These are phyloP conservation scores for Camponotus floridanus DNA, from an alignment of 1,140 invertebrate species.

Conservation along the genomic window DNA sequence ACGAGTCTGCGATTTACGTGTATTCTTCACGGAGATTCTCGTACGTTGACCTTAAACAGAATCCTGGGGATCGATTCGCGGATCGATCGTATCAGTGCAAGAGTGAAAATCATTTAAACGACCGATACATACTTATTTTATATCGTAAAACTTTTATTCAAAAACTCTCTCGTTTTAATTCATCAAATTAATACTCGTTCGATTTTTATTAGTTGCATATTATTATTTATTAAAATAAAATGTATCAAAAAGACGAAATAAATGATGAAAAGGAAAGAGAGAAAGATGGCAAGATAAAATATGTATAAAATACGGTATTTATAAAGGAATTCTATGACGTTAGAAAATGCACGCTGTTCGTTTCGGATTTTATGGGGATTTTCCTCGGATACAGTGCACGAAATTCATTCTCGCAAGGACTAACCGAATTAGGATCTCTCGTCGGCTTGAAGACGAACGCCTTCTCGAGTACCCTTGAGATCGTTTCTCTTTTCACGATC, in stretches of 20 bases:
- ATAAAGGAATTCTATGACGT: background rate
- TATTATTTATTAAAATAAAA: too few relatives aligned
- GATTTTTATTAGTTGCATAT: too few relatives aligned
- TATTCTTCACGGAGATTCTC: slow-evolving; percentile 21
- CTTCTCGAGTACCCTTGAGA: background rate
- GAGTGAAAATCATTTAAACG: background rate
- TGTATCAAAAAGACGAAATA: too few relatives aligned
- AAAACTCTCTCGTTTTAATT: background rate
- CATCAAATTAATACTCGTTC: too few relatives aligned
- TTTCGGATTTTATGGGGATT: slow-evolving; percentile 32
- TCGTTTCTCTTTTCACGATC: slow-evolving; percentile 31
- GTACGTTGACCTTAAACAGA: slow-evolving; percentile 18
- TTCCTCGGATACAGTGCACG: background rate
- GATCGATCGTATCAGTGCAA: background rate
- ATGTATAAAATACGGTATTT: background rate
- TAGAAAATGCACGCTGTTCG: background rate
- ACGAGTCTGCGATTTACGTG: slow-evolving; percentile 37
- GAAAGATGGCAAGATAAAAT: background rate
- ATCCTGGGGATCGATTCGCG: background rate
- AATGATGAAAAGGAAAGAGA: too few relatives aligned
- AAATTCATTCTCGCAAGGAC: background rate
- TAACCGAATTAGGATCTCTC: slow-evolving; percentile 28
- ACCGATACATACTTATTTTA: background rate
- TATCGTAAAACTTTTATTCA: background rate
- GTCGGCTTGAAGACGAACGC: background rate